Evolutionary conservation across 2,797 vertebrate genomes (phyloP).

Genomic region (Characodon lateralis): DNA sequence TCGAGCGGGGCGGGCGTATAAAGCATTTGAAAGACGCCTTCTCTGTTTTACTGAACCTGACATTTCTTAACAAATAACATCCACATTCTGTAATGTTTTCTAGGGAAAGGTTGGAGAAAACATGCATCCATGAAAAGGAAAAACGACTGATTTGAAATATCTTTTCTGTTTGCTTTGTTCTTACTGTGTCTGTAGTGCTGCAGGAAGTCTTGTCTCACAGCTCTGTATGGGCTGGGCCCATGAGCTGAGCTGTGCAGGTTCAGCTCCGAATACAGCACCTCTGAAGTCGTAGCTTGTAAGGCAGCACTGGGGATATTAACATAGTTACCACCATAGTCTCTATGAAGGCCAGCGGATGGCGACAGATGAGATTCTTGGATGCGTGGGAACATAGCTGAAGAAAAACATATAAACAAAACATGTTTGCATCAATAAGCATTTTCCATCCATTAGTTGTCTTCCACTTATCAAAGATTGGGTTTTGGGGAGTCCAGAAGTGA

Average conservation of each 20-base stretch:
- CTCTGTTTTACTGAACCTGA: not conserved
- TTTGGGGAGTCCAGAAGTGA: not conserved
- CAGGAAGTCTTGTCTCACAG: slow-evolving; percentile 79
- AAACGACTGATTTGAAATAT: too few relatives aligned
- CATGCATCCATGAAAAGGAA: not conserved
- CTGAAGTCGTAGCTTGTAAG: slow-evolving; percentile 67
- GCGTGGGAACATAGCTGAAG: slow-evolving; percentile 70
- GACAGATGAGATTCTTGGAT: slow-evolving; percentile 36
- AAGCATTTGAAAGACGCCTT: not conserved
- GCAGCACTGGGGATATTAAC: slow-evolving; percentile 87
- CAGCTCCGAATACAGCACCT: slow-evolving; percentile 87
- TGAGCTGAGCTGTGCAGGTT: slow-evolving; percentile 77
- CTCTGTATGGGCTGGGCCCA: slow-evolving; percentile 16
- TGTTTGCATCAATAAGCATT: not conserved
- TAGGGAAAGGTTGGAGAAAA: not conserved
- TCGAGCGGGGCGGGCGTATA: not conserved
- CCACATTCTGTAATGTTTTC: not conserved
- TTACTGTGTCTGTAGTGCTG: slow-evolving; percentile 41
- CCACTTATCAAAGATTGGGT: not conserved
- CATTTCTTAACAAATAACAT: slow-evolving; percentile 1
- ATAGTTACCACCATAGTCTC: slow-evolving; percentile 79
- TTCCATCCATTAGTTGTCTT: not conserved
- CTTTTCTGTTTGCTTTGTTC: slow-evolving; percentile 1
- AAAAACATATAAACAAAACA: not conserved
- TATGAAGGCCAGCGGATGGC: slow-evolving; percentile 41